Evolutionary conservation across 2,113 vertebrate species (phyloP), one percentile per base, ranked within the genome.

Genomic region (Tretioscincus oriximinensis): DNA sequence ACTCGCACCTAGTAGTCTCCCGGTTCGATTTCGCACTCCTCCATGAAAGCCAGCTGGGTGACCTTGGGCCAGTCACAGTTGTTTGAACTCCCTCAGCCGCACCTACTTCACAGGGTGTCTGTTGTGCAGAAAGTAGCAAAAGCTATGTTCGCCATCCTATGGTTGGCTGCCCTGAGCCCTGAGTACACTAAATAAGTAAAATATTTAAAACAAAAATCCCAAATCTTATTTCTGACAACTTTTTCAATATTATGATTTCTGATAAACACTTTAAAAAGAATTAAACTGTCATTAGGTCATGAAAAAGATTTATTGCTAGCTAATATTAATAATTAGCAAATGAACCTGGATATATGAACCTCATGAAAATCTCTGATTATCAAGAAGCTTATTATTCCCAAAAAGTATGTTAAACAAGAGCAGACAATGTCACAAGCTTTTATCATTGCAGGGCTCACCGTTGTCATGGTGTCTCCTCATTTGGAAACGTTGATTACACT

Each of bases 321-420:
- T 20, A 68, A 68, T 31, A 29, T 68, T 51, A 51, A 14, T 51
- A 58, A 14, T 58, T 58, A 58, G 12, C 54, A 69, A 41, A 28
- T 18, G 20, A 28, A 90, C 83, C 90, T 90, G 54, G 14, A 58
- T 18, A 58, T 58, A 58, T 58, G 54, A 58, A 58, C 54, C 18
- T 12, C 18, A 58, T 58, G 54, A 58, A 80, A 49, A 54, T 71
- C 73, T 77, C 83, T 47, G 76, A 65, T 51, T 31, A 85, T 83
- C 84, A 89, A 20, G 1, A 9, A 16, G 68, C 84, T 75, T 22
- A 63, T 77, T 85, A 70, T 81, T 63, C 10, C 20, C 20, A 16
- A 18, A n/a, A 66, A 89, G 84, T 65, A 69, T 1, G n/a, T 77
- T 80, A 81, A 88, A n/a, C n/a, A 82, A 31, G 45, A 87, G 90